A percentile compares a stretch with the other conserved stretches of the same genome.
These are phyloP conservation scores for Alligator sinensis DNA, from an alignment of 2,113 vertebrate species.

Conservation along the genomic window DNA sequence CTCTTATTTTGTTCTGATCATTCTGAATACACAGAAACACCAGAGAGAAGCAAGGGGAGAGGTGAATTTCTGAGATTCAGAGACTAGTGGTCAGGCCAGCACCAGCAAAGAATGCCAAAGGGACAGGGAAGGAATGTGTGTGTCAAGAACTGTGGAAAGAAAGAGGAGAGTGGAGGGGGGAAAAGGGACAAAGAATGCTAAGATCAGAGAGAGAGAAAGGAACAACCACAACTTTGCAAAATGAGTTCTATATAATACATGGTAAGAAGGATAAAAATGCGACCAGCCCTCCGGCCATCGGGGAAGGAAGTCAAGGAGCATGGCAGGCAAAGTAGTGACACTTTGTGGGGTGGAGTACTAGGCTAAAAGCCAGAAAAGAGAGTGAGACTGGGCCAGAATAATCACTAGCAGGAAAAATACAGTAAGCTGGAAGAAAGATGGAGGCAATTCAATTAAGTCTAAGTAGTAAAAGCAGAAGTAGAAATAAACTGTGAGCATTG, in stretches of 20 bases:
- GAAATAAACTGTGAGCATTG: background rate
- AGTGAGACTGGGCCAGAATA: background rate
- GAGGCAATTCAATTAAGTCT: background rate
- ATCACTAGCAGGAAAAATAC: background rate
- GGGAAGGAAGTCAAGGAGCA: background rate
- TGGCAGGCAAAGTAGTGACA: background rate
- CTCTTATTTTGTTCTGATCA: fast-evolving
- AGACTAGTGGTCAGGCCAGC: background rate
- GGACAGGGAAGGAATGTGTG: too few relatives aligned
- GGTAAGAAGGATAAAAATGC: background rate
- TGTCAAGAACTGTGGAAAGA: background rate
- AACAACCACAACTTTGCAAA: background rate
- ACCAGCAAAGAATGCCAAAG: background rate
- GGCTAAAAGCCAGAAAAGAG: background rate
- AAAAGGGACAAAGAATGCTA: too few relatives aligned
- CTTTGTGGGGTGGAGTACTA: background rate
- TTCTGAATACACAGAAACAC: fast-evolving
- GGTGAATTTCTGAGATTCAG: background rate
- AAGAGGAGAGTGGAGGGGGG: background rate
- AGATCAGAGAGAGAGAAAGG: background rate
- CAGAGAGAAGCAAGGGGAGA: fast-evolving
- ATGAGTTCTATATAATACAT: background rate
- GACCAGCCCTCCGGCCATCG: background rate
- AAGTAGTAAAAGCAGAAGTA: background rate
- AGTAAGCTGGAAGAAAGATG: background rate